Evolutionary conservation across 1,140 invertebrate genomes (phyloP), one percentile per base, ranked within the genome.

Genomic region (Mycetomoellerius zeteki): DNA sequence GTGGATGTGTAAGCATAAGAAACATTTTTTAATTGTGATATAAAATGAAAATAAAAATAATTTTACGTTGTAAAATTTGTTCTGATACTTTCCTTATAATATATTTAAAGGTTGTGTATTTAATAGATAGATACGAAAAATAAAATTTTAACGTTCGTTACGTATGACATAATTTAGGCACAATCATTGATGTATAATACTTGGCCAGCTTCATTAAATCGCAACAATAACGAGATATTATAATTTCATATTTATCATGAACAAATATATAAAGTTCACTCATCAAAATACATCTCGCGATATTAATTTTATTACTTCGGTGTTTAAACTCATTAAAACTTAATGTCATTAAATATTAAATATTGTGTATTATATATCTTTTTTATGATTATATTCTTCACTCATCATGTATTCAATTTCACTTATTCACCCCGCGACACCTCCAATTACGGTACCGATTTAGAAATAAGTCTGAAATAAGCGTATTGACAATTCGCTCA

Each of bases 221-320:
- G 30, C 12, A 30, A n/a, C 19, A 30, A 50, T 43, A 71, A 71
- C 64, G 77, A 80, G 60, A 80, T 37, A 54, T 80, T 69, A 54
- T 71, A 71, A 75, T 60, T 24, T 60, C 43, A 62, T 60, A 84
- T 60, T 84, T 75, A 14, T 33, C 69, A 54, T 56, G 37, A 47
- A 21, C 47, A 84, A 84, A 84, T 73, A 50, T 67, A 67, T 82
- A 73, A 82, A 82, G 72, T 84, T 62, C 8, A 47, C 37, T 75
- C 37, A 50, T 84, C 73, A 75, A 84, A 75, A 62, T 50, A 47
- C 24, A 69, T 21, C 33, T 73, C 52, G 14, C 24, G 24, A 72
- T 72, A 58, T 84, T 60, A 84, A 84, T 75, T 84, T 62, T 27
- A 75, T 50, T 24, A 24, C 37, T 75, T 50, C 5, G 1, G 19